Base-by-base conservation (phyloP, 2,888 invertebrate genomes). In the Ormyrus rosae region DNA sequence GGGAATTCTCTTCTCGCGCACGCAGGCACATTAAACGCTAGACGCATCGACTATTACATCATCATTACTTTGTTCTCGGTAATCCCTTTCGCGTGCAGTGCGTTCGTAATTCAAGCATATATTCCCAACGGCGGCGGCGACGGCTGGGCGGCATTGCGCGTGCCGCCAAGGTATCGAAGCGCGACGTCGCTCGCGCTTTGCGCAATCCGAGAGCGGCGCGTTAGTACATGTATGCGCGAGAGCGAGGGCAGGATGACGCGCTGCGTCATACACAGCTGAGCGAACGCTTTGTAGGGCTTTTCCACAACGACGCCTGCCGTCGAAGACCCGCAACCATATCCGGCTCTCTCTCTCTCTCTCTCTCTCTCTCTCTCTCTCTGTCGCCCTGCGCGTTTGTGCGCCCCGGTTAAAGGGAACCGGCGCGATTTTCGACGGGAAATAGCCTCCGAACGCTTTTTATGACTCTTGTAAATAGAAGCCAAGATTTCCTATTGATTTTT, bases 161-260 rank as follows among this genome's bases (percentile, higher is more conserved):
- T 19, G 53, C 51, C 5, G 46, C 51, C 34, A 34, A 58, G 65
- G 53, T 34, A 51, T 53, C 10, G 51, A 13, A 53, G 51, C 67
- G 45, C 63, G 9, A 53, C 53, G 48, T 19, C 64, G 34, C 34
- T 51, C 51, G 19, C 50, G 65, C 71, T 71, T 64, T 71, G 78
- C 60, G 78, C 72, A 72, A 78, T 78, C 78, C 72, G 78, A 78
- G 65, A 71, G 9, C 34, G 34, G 34, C 34, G 34, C 34, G 34
- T 34, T 34, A 4, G 34, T 34, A 34, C 34, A 3, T 34, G 3
- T 60, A 61, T 46, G 34, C 11, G 46, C 9, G 11, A 6, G n/a
- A 34, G 45, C 7, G 34, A 19, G n/a, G 7, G 53, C 51, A 6
- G 61, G 61, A 55, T 45, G 19, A n/a, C 60, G 50, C 60, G 34